Evolutionary conservation across 2,113 vertebrate genomes (phyloP).

Genomic region (Hippocampus zosterae): DNA sequence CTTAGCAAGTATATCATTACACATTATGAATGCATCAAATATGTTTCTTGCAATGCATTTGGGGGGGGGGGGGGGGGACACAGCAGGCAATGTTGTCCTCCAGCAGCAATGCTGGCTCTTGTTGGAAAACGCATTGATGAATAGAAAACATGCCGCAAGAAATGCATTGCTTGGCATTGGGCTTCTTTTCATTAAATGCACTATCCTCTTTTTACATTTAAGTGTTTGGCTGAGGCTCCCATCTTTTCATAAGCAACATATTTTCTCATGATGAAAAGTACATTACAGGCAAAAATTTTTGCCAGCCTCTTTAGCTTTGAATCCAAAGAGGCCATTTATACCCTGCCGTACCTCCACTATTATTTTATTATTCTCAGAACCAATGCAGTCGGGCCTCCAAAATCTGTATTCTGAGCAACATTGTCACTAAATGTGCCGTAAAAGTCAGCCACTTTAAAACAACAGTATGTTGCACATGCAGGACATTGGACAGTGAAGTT

Average conservation of each 20-base stretch:
- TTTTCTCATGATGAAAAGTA: neutral
- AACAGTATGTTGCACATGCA: neutral
- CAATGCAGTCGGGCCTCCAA: neutral
- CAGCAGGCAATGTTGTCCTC: conserved; percentile 19
- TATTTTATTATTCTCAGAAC: neutral
- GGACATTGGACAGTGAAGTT: too few relatives aligned
- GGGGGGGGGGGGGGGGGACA: conserved; percentile 4
- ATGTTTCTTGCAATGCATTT: neutral
- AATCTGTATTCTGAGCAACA: neutral
- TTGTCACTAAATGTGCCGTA: neutral
- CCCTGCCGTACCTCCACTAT: neutral
- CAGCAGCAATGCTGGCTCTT: conserved; percentile 40
- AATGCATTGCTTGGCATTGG: conserved; percentile 38
- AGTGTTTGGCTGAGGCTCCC: conserved; percentile 17
- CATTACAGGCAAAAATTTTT: neutral
- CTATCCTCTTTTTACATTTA: conserved; percentile 38
- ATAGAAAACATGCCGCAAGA: conserved; percentile 48
- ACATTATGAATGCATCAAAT: neutral
- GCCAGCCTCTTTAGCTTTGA: neutral
- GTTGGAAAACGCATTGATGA: conserved; percentile 40
- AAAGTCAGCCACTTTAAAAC: neutral
- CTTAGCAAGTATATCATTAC: neutral
- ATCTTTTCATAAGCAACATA: neutral
- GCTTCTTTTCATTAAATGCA: conserved; percentile 39
- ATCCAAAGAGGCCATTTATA: neutral